Evolutionary conservation across 2,113 vertebrate species (phyloP), one percentile per base, ranked within the genome.

Genomic region (Xiphophorus maculatus): DNA sequence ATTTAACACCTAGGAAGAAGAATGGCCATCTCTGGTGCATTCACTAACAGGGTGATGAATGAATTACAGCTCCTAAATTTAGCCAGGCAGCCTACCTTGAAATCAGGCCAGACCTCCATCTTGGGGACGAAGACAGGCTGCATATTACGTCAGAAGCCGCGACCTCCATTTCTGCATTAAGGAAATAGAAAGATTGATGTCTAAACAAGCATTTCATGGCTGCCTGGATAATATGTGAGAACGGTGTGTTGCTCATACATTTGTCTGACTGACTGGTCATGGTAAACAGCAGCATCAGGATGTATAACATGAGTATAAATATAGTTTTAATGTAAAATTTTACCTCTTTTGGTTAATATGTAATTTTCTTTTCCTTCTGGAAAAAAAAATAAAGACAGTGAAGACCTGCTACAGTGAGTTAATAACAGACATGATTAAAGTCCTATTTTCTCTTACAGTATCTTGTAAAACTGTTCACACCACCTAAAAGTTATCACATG

Each of bases 21-120:
- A 91, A 92, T 92, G 87, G 89, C 84, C 85, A 87, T 92, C 90
- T 87, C 91, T 83, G 84, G 88, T 80, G 90, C 86, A 88, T 90
- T 92, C 82, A 82, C 89, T 90, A 89, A 93, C 87, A 85, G 90
- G 79, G 86, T 91, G 90, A 94, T 93, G 89, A 94, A 94, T 94
- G 92, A 94, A 94, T 93, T 93, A 93, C 91, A 76, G 83, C 87
- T 89, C 81, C 90, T 90, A 91, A 92, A 93, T 94, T 92, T 94
- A 93, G 91, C 89, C 77, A 66, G 77, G 89, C 92, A 91, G 90
- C 89, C 93, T 94, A 95, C 94, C 94, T 94, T 95, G 93, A 94
- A 94, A 93, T 93, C 88, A 35, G 85, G 88, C 89, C 77, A 81
- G 88, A 88, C 88, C 85, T 91, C 87, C 87, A 87, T 91, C 89